Evolutionary conservation across 2,888 invertebrate genomes (phyloP).

Genomic region (Lepidocyrtinus sp.): DNA sequence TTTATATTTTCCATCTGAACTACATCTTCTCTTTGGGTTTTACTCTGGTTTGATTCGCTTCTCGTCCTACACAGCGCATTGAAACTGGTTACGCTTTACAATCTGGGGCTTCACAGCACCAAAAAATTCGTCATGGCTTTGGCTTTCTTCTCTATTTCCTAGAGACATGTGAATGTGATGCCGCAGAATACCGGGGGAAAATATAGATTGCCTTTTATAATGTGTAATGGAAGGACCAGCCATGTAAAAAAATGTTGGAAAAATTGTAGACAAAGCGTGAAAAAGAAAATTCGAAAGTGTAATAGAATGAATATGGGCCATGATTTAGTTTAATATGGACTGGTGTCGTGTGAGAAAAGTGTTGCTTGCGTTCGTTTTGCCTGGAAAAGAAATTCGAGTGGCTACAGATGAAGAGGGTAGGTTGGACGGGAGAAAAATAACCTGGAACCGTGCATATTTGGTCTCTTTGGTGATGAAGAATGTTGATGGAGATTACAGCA

Average conservation of each 20-base stretch:
- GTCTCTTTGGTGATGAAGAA: background rate
- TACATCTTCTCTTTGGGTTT: background rate
- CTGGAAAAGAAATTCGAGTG: background rate
- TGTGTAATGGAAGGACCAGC: background rate
- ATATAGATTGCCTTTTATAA: background rate
- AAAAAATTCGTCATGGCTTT: background rate
- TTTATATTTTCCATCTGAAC: background rate
- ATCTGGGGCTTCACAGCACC: background rate
- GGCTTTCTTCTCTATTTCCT: background rate
- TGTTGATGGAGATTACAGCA: background rate
- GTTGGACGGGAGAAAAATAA: background rate
- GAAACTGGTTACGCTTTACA: background rate
- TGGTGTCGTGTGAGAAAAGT: too few species aligned
- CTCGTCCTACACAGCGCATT: background rate
- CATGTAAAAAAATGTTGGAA: background rate
- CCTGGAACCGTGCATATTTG: background rate
- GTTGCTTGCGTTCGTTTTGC: background rate
- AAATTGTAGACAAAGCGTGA: background rate
- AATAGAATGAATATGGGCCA: background rate
- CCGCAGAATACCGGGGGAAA: background rate
- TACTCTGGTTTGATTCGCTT: background rate
- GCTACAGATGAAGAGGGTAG: background rate
- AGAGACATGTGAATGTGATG: background rate
- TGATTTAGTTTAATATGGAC: too few species aligned
- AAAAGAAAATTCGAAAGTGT: background rate